Conservation (phyloP, 2,113 vertebrate genomes). For the Mastomys natalensis region DNA sequence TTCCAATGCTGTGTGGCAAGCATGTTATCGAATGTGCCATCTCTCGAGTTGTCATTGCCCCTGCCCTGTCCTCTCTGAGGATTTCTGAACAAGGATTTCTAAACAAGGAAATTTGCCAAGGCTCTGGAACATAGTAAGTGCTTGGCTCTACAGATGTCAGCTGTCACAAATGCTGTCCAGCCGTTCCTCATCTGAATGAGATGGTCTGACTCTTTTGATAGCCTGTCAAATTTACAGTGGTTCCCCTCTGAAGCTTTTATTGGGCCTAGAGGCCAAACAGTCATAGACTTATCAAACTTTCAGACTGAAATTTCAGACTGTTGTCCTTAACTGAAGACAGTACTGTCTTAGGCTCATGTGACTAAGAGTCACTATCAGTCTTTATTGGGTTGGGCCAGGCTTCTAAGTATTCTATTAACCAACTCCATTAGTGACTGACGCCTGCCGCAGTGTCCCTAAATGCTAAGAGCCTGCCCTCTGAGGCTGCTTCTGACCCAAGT, state of each 20-base stretch:
- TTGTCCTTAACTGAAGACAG: neutral
- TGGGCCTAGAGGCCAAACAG: neutral
- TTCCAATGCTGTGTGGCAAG: neutral
- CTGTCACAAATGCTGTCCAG: neutral
- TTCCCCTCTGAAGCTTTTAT: neutral
- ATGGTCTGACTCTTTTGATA: neutral
- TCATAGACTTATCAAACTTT: neutral
- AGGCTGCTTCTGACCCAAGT: neutral
- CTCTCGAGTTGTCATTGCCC: neutral
- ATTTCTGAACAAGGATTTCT: neutral
- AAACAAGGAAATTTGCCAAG: slow-evolving; percentile 6
- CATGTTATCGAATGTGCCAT: neutral
- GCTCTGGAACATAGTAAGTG: neutral
- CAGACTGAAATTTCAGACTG: too few relatives aligned
- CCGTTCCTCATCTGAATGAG: neutral
- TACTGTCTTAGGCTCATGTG: neutral
- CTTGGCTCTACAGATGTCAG: neutral
- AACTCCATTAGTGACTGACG: neutral
- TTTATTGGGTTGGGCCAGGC: neutral
- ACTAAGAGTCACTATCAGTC: neutral
- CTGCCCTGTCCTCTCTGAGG: neutral
- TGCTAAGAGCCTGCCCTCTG: neutral
- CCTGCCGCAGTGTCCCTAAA: neutral
- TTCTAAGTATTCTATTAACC: neutral
- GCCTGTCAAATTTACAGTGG: neutral